Base-by-base conservation (phyloP, 2,888 invertebrate genomes). In the Coleophora deauratella region DNA sequence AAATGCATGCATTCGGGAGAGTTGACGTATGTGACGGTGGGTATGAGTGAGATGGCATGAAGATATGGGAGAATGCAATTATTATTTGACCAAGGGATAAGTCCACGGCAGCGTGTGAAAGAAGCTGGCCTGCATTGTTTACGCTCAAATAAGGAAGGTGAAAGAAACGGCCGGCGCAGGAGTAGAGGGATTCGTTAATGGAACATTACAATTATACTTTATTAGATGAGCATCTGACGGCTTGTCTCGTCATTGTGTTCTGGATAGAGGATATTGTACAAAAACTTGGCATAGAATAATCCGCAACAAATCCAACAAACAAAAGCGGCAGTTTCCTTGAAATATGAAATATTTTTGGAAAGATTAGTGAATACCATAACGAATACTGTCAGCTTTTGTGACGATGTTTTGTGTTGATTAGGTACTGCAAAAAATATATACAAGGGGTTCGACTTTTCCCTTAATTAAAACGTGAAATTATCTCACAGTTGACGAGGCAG, bases 1-100 rank as follows among this genome's bases (percentile, higher is more conserved):
- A 81, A 81, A 44, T 44, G 41, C 71, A 82, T 78, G 74, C 71
- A 72, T 76, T 69, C 54, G 67, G 67, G 68, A 74, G 64, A 79
- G 66, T 62, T 72, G 72, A 73, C 70, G 72, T 70, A 68, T 73
- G 69, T 72, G 66, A 56, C 61, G 54, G 60, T 64, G 59, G 54
- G 82, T 68, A 73, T 50, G 72, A 81, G 68, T 39, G 75, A 65
- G 79, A 81, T 53, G 57, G 52, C 51, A 62, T 47, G 45, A 53
- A 60, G 66, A 70, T 66, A 71, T 76, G 72, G 70, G 75, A 70
- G 77, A 62, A 57, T 78, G 76, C 76, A 85, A 80, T 84, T 82
- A 84, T 85, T 84, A 82, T 84, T 85, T 84, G 85, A 82, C 84
- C 85, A 82, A 44, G 69, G 79, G 79, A 82, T 80, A 74, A 79